phyloP scores from a whole-genome alignment of 2,113 vertebrate genomes.

The Melanostigma gelatinosum region DNA sequence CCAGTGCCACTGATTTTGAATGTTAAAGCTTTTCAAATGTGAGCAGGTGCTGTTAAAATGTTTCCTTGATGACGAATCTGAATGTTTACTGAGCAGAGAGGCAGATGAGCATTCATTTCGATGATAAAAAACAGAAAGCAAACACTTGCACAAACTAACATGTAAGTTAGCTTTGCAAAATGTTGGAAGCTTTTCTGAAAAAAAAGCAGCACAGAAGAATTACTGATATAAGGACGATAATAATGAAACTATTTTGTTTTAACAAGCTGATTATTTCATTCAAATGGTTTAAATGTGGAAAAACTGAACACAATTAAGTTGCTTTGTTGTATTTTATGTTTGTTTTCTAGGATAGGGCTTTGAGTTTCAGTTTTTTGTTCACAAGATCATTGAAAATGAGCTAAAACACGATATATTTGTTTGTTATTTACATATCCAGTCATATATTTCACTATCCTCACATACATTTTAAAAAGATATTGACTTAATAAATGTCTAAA shows the following conservation, averaged over 20 bases:
- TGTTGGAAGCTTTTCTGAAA: neutral
- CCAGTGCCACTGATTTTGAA: constrained; percentile 27
- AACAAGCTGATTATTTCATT: neutral
- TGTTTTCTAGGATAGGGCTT: neutral
- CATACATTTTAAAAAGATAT: neutral
- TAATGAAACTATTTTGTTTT: neutral
- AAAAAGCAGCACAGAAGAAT: neutral
- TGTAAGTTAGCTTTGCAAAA: neutral
- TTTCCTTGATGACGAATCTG: constrained; percentile 34
- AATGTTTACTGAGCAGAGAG: constrained; percentile 8
- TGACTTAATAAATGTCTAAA: neutral
- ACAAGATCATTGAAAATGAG: neutral
- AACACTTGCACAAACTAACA: neutral
- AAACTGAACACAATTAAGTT: neutral
- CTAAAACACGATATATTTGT: neutral
- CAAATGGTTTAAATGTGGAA: neutral
- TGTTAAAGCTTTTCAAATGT: constrained; percentile 30
- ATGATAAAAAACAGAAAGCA: neutral
- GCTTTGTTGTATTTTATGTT: neutral
- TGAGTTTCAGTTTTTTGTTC: neutral
- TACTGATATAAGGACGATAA: neutral
- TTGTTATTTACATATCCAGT: neutral
- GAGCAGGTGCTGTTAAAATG: constrained; percentile 47
- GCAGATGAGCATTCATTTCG: neutral
- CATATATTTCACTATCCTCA: neutral